phyloP scores from a whole-genome alignment of 2,113 vertebrate species.

The Psilopogon haemacephalus region DNA sequence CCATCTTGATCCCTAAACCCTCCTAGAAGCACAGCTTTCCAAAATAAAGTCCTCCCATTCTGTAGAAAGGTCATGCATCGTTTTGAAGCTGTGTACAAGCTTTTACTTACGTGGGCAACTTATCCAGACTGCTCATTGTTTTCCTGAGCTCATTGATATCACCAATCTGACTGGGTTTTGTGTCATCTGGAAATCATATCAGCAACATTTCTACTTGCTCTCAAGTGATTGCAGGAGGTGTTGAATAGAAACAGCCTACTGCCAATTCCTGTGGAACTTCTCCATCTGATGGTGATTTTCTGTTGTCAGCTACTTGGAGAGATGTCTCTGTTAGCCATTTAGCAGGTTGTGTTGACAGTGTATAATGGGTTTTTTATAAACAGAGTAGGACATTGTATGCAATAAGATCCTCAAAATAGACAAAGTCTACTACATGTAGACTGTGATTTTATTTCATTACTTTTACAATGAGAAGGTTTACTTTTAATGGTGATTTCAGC shows the following conservation, averaged over 20 bases:
- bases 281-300: slow-evolving; percentile 30
- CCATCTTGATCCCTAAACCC: background rate
- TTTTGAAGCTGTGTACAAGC: background rate
- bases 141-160: background rate
- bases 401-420: slow-evolving; percentile 3
- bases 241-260: slow-evolving; percentile 21
- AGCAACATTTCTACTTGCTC: background rate
- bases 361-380: slow-evolving; percentile 7
- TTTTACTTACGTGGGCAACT: background rate
- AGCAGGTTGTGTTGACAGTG: slow-evolving; percentile 5
- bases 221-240: background rate
- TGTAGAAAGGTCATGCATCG: background rate
- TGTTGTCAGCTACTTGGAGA: background rate
- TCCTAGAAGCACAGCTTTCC: background rate
- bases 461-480: slow-evolving; percentile 10
- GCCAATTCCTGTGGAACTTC: background rate
- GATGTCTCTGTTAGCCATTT: slow-evolving; percentile 16
- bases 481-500: background rate
- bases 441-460: background rate
- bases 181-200: background rate
- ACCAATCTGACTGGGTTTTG: background rate
- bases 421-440: background rate
- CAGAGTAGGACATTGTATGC: background rate
- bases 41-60: background rate
- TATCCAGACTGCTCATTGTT: background rate